Conservation (phyloP, 1,140 invertebrate species). For the Arctopsyche grandis region DNA sequence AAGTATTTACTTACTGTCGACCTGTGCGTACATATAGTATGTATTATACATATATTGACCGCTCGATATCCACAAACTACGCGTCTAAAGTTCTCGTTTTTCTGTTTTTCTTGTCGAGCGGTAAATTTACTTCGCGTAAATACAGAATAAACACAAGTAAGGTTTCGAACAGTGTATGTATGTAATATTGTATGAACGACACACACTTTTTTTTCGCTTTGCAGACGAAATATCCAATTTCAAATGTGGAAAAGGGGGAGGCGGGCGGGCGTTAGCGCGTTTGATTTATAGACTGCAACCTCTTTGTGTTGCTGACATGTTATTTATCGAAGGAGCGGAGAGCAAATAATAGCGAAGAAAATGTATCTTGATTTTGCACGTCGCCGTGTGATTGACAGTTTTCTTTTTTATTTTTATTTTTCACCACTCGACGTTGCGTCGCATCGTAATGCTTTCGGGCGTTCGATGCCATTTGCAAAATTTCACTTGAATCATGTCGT, state of each 20-base stretch:
- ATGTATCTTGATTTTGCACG: slow-evolving; percentile 18
- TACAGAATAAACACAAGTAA: background rate
- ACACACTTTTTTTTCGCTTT: background rate
- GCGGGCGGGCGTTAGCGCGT: background rate
- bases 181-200: background rate
- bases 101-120: too few relatives aligned
- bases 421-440: too few relatives aligned
- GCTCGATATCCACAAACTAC: too few relatives aligned
- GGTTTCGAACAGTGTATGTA: background rate
- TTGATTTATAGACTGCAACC: slow-evolving; percentile 28
- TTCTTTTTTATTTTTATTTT: slow-evolving; percentile 1
- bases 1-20: too few relatives aligned
- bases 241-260: background rate
- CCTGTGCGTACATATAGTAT: too few relatives aligned
- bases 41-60: too few relatives aligned
- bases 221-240: slow-evolving; percentile 9
- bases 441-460: background rate
- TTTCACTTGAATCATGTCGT: slow-evolving; percentile 3
- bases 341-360: background rate
- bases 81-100: too few relatives aligned
- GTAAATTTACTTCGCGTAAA: too few relatives aligned
- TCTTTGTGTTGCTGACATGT: slow-evolving; percentile 22
- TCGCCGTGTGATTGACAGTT: slow-evolving; percentile 14
- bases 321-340: slow-evolving; percentile 11
- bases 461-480: slow-evolving; percentile 8